Evolutionary conservation across 1,140 invertebrate species (phyloP).

Genomic region (Maniola jurtina): DNA sequence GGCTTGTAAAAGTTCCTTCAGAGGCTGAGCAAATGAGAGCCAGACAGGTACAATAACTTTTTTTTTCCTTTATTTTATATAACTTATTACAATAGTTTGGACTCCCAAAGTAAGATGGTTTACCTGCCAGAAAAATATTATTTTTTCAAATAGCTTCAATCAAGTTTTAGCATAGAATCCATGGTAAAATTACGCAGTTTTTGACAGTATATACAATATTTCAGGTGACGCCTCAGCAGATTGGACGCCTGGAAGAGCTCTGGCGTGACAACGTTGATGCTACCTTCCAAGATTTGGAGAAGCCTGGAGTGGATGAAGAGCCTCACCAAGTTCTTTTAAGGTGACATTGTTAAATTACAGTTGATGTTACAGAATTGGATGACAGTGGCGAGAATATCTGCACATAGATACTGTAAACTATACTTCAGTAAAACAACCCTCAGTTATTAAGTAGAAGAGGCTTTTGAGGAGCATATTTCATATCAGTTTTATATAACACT

Average conservation of each 20-base stretch:
- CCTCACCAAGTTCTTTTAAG: constrained; percentile 95
- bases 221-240: constrained; percentile 97
- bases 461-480: too few relatives aligned
- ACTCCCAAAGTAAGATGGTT: too few relatives aligned
- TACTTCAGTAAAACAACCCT: too few relatives aligned
- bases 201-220: background rate
- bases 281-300: constrained; percentile 98
- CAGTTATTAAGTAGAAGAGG: too few relatives aligned
- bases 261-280: constrained; percentile 99
- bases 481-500: too few relatives aligned
- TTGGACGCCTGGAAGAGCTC: constrained; percentile 98
- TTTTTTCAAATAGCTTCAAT: background rate
- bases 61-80: background rate
- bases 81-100: too few relatives aligned
- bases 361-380: background rate
- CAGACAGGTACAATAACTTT: constrained; percentile 82
- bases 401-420: too few relatives aligned
- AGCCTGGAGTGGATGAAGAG: constrained; percentile 98
- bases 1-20: constrained; percentile 97
- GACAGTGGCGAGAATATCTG: too few relatives aligned
- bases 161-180: background rate
- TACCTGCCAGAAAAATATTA: too few relatives aligned
- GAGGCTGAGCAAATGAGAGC: constrained; percentile 97
- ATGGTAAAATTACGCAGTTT: background rate
- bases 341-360: constrained; percentile 50